Evolutionary conservation across 1,140 invertebrate genomes (phyloP).

Genomic region (Anadara kagoshimensis): DNA sequence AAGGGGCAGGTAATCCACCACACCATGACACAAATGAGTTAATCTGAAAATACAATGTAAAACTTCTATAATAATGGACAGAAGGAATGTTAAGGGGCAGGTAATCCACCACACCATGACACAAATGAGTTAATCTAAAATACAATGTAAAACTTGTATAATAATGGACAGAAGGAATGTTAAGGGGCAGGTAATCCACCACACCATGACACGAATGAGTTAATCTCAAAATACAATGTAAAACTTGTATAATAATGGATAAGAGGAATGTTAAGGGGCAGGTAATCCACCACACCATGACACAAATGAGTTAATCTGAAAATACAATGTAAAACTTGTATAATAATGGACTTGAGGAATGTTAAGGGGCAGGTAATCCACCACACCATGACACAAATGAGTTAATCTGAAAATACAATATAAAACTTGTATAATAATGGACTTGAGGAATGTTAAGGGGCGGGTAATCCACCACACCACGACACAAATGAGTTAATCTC

Average conservation of each 20-base stretch:
- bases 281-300: conserved; percentile 97
- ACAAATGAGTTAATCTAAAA: conserved; percentile 88
- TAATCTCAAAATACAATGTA: conserved; percentile 71
- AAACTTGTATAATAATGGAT: too few species aligned
- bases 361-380: conserved; percentile 96
- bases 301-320: conserved; percentile 87
- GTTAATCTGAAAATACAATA: conserved; percentile 76
- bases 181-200: conserved; percentile 96
- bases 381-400: conserved; percentile 97
- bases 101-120: conserved; percentile 95
- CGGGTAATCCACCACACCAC: conserved; percentile 96
- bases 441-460: conserved; percentile 95
- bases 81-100: conserved; percentile 94
- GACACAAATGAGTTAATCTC: too few species aligned
- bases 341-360: too few species aligned
- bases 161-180: conserved; percentile 90
- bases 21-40: conserved; percentile 98
- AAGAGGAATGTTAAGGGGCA: conserved; percentile 94
- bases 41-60: conserved; percentile 53
- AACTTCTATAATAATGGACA: too few species aligned
- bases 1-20: conserved; percentile 93
- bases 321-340: neutral
- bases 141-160: neutral
- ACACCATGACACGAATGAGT: conserved; percentile 97
- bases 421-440: too few species aligned